Percentiles rank a stretch among this genome's conserved stretches.
Conservation (phyloP, 2,888 invertebrate species). For the Odontocolon sp. region DNA sequence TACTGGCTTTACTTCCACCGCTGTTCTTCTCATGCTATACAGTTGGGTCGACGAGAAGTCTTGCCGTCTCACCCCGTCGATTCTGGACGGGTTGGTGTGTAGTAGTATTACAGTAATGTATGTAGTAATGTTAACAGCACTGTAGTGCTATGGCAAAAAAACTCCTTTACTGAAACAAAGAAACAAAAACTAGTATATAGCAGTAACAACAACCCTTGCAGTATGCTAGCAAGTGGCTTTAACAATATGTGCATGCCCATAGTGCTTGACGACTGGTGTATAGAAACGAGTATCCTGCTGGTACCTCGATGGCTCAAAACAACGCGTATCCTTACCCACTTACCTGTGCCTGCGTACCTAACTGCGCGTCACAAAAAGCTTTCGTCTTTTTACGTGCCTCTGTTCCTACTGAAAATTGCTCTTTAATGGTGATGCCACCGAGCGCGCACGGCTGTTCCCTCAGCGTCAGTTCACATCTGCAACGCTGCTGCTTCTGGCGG, state of each 20-base stretch:
- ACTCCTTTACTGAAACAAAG: conserved; percentile 41
- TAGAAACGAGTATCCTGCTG: conserved; percentile 9
- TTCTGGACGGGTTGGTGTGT: conserved; percentile 6
- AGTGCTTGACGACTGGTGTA: conserved; percentile 1
- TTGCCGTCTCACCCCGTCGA: conserved; percentile 36
- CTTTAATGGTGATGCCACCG: conserved; percentile 62
- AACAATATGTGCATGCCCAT: conserved; percentile 8
- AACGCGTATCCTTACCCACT: conserved; percentile 65
- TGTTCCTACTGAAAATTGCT: conserved; percentile 59
- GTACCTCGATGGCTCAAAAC: conserved; percentile 35
- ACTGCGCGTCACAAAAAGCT: conserved; percentile 65
- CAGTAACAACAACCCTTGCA: conserved; percentile 16
- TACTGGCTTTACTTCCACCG: conserved; percentile 7
- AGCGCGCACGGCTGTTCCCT: conserved; percentile 31
- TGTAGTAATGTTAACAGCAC: conserved; percentile 23
- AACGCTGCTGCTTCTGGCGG: conserved; percentile 44
- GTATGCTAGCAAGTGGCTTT: background rate
- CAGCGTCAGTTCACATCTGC: conserved; percentile 16
- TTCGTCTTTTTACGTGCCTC: conserved; percentile 53
- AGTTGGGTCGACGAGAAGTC: conserved; percentile 35
- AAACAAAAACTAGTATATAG: conserved; percentile 11
- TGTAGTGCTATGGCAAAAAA: conserved; percentile 24
- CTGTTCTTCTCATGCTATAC: conserved; percentile 19
- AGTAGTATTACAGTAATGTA: conserved; percentile 1
- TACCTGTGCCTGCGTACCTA: conserved; percentile 64